Percentiles rank a stretch among this genome's conserved stretches.
Conservation (phyloP, 2,888 invertebrate genomes). For the Axea sp. region DNA sequence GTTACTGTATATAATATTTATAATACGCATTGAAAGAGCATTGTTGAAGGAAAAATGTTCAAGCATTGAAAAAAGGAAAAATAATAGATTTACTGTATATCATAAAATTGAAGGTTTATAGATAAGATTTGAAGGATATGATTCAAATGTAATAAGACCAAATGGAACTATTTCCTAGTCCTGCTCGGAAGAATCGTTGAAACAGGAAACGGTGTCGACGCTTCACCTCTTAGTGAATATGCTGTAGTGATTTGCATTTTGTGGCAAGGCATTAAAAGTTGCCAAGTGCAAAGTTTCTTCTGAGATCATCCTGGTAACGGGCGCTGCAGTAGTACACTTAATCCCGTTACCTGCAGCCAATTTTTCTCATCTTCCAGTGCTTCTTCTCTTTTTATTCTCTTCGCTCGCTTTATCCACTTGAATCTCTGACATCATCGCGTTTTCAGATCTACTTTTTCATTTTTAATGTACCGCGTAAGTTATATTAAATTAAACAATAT, state of each 20-base stretch:
- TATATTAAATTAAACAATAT: no score
- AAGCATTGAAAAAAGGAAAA: no score
- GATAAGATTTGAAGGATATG: no score
- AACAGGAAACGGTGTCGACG: conserved; percentile 8
- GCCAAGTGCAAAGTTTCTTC: conserved; percentile 78
- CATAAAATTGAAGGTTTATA: no score
- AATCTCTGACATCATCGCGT: conserved; percentile 41
- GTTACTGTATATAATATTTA: no score
- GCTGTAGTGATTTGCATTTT: conserved; percentile 65
- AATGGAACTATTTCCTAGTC: no score
- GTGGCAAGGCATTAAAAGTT: conserved; percentile 76
- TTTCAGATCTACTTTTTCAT: conserved; percentile 12
- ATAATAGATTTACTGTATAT: no score
- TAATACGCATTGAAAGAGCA: no score
- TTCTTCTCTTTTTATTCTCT: conserved; percentile 36
- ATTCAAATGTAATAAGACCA: no score
- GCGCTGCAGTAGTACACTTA: conserved; percentile 74
- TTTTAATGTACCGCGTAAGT: conserved; percentile 3
- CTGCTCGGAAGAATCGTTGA: conserved; percentile 17
- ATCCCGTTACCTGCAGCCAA: conserved; percentile 77
- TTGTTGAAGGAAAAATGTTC: no score
- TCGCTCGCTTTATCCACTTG: conserved; percentile 52
- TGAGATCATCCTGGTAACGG: conserved; percentile 74
- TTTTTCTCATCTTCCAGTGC: conserved; percentile 69
- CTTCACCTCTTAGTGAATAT: neutral